Percentiles rank a stretch among this genome's conserved stretches.
Conservation (phyloP, 2,888 invertebrate species). For the Cerastoderma edule region DNA sequence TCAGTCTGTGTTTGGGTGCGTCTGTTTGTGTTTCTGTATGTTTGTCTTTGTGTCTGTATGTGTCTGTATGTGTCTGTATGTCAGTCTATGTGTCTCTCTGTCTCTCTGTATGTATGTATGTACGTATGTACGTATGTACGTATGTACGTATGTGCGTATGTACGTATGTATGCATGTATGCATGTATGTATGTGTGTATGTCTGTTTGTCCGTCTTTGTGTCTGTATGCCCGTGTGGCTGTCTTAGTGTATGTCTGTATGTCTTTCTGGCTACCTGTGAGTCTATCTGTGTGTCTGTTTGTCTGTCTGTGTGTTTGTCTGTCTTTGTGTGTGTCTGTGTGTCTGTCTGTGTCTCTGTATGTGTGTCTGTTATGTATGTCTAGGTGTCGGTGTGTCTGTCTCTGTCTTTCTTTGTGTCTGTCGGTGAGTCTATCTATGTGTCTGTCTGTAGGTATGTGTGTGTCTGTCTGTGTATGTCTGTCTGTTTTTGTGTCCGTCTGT, state of each 20-base stretch:
- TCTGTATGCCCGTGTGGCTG: too few relatives aligned
- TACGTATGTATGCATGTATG: constrained; percentile 22
- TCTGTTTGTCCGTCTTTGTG: neutral
- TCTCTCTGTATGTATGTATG: constrained; percentile 18
- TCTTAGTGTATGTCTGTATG: constrained; percentile 20
- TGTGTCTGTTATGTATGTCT: too few relatives aligned
- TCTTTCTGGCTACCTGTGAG: constrained; percentile 18
- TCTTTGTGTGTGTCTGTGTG: constrained; percentile 14
- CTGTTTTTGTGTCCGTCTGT: too few relatives aligned
- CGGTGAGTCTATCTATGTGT: too few relatives aligned
- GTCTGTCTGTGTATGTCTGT: too few relatives aligned
- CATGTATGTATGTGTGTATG: constrained; percentile 11
- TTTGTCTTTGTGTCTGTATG: neutral
- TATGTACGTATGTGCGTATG: constrained; percentile 19
- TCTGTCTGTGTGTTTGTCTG: constrained; percentile 10
- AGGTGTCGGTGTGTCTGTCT: too few relatives aligned
- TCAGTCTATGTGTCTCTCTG: constrained; percentile 12
- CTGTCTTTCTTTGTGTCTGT: too few relatives aligned
- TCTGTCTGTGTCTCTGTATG: too few relatives aligned
- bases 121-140: constrained; percentile 17
- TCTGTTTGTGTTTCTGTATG: constrained; percentile 21
- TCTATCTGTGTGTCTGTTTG: constrained; percentile 24
- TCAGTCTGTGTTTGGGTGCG: neutral
- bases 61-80: neutral
- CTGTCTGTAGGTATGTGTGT: too few relatives aligned